These are phyloP conservation scores for Lycophotia porphyrea DNA, from an alignment of 2,888 invertebrate species.

Conservation along the genomic window DNA sequence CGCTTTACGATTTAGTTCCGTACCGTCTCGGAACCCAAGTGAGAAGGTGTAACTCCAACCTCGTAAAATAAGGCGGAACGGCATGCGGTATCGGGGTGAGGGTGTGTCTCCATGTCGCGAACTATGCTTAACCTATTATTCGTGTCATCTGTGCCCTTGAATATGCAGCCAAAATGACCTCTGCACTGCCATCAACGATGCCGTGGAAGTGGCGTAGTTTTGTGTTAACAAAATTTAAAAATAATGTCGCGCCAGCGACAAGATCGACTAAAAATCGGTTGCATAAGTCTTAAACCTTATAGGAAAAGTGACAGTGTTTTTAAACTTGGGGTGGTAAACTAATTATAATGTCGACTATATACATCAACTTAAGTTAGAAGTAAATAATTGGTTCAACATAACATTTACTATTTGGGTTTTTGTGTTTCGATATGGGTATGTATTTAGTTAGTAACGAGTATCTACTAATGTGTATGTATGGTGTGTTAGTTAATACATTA, in stretches of 20 bases:
- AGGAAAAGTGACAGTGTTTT: not conserved
- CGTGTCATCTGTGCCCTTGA: not conserved
- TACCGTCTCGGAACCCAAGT: not conserved
- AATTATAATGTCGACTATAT: too few relatives aligned
- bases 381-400: not conserved
- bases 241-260: not conserved
- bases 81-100: accelerated
- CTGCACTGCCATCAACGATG: not conserved
- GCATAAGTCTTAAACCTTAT: not conserved
- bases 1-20: not conserved
- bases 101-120: not conserved
- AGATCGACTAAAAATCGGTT: accelerated
- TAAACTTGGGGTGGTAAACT: not conserved
- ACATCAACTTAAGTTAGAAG: too few relatives aligned
- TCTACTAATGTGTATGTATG: not conserved
- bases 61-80: not conserved
- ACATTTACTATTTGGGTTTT: too few relatives aligned
- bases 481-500: not conserved
- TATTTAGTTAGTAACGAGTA: not conserved
- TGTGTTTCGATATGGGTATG: not conserved
- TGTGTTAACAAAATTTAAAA: not conserved
- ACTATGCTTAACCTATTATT: not conserved
- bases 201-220: not conserved
- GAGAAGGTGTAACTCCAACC: not conserved
- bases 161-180: not conserved